phyloP scores from a whole-genome alignment of 1,140 invertebrate genomes.

The Drosophila subpulchrella region DNA sequence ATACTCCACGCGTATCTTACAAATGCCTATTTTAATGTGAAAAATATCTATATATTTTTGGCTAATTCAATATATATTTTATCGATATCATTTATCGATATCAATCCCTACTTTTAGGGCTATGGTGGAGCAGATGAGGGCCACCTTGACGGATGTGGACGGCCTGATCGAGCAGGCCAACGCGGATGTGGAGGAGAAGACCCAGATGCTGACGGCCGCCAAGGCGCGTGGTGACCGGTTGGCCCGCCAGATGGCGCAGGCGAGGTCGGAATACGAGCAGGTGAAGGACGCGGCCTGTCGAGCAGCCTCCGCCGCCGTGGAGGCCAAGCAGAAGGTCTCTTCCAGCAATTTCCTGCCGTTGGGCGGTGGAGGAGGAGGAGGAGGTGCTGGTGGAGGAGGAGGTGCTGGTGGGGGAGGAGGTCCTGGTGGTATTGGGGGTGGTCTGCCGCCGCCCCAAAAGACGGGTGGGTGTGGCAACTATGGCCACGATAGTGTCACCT shows the following conservation, averaged over 20 bases:
- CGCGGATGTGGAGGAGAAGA: conserved; percentile 86
- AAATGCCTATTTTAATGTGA: too few species aligned
- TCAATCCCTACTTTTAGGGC: neutral
- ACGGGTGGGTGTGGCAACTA: neutral
- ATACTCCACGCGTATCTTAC: too few species aligned
- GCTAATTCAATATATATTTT: too few species aligned
- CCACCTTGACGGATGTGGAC: conserved; percentile 86
- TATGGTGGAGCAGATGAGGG: conserved; percentile 85
- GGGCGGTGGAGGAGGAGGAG: too few species aligned
- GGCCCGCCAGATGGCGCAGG: conserved; percentile 86
- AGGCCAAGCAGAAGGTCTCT: conserved; percentile 84
- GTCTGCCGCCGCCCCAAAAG: neutral
- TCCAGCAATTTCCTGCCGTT: neutral
- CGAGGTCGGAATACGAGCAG: conserved; percentile 86
- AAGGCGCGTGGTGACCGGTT: conserved; percentile 86
- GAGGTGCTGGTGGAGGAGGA: too few species aligned
- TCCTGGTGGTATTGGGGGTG: too few species aligned
- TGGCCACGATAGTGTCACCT: neutral
- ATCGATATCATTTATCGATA: neutral
- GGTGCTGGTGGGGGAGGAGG: too few species aligned
- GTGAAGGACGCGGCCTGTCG: conserved; percentile 87
- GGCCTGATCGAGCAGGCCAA: conserved; percentile 86
- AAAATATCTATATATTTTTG: too few species aligned
- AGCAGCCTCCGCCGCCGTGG: conserved; percentile 87
- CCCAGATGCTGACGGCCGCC: conserved; percentile 86